Conservation (phyloP, 1,140 invertebrate genomes). For the Ridgeia piscesae region DNA sequence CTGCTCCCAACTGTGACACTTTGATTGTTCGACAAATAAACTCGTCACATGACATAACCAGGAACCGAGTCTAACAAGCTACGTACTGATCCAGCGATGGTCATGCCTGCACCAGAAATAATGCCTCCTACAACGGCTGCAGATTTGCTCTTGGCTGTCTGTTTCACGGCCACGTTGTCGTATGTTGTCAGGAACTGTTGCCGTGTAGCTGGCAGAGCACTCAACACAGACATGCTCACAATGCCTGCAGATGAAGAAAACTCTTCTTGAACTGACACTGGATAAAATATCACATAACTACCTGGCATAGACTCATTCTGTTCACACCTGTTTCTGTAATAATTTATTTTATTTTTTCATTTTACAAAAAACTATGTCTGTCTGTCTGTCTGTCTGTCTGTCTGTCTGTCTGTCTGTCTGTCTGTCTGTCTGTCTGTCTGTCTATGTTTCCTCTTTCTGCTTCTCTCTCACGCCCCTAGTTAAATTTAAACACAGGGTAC, state of each 20-base stretch:
- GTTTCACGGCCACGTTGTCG: conserved; percentile 33
- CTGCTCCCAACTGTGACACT: too few species aligned
- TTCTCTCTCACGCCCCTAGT: too few species aligned
- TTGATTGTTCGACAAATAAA: too few species aligned
- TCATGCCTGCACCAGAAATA: conserved; percentile 44
- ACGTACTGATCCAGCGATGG: conserved; percentile 37
- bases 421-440: too few species aligned
- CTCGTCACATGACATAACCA: too few species aligned
- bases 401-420: too few species aligned
- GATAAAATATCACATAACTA: neutral
- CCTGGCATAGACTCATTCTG: neutral
- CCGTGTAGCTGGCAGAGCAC: conserved; percentile 37
- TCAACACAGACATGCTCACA: conserved; percentile 40
- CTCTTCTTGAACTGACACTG: neutral
- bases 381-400: too few species aligned
- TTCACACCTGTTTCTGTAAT: too few species aligned
- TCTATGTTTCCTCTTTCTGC: too few species aligned
- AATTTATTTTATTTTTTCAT: too few species aligned
- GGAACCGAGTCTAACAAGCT: neutral
- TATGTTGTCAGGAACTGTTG: conserved; percentile 33
- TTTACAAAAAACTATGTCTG: too few species aligned
- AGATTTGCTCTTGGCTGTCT: conserved; percentile 37
- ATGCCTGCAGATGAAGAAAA: conserved; percentile 34
- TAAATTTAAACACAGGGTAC: too few species aligned
- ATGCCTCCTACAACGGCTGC: conserved; percentile 39